Evolutionary conservation across 2,113 vertebrate genomes (phyloP), one percentile per base, ranked within the genome.

Genomic region (Psettodes erumei): DNA sequence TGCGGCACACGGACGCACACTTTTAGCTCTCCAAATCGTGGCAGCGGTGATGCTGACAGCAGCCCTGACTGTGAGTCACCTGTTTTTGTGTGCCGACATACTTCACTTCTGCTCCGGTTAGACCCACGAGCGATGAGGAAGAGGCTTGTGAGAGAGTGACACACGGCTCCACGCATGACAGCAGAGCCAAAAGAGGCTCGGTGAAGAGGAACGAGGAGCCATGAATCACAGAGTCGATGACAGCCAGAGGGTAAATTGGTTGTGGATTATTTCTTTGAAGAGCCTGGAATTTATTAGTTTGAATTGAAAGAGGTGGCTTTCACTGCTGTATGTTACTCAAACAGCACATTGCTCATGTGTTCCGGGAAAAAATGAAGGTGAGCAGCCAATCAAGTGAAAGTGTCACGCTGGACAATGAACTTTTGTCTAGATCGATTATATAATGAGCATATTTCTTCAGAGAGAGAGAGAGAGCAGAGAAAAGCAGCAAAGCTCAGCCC

Each of bases 61-160:
- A 48, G 76, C 72, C 47, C 61, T 85, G 84, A 87, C 82, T 66
- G 54, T 76, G 88, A 87, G 79, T 90, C 83, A 88, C 74, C 81
- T 74, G 74, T 56, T 80, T 8, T 48, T 79, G 62, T 59, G 62
- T 59, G 18, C 53, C n/a, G 59, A 64, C 71, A 55, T 53, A 30
- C 83, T 81, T 79, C 72, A 73, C 70, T 81, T 81, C 74, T 65
- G 75, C 68, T 71, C 68, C 11, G 43, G n/a, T 79, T 58, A 62
- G 35, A 25, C 47, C 56, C 35, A 65, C 11, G 38, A 70, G 71
- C 43, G 25, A 54, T 81, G 75, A 85, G 81, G 64, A 77, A 81
- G 76, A 79, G 66, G 25, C 84, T 86, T 88, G 83, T 86, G 87
- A 82, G 84, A 71, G 56, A 54, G 75, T 77, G 81, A 87, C 83